Evolutionary conservation across 2,113 vertebrate genomes (phyloP).

Genomic region (Podarcis muralis): DNA sequence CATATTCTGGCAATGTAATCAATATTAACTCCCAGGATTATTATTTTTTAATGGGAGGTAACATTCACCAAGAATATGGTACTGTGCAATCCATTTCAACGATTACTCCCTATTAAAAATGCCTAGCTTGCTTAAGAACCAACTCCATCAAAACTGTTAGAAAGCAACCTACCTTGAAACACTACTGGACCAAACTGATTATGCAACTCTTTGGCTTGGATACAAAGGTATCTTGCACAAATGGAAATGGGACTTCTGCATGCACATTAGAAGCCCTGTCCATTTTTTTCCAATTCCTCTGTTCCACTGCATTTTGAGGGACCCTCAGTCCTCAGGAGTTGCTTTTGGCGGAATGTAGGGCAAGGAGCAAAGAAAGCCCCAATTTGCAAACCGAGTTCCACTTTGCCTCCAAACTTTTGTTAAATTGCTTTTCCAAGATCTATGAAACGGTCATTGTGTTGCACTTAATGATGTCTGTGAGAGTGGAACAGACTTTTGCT

Average conservation of each 20-base stretch:
- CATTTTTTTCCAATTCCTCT: neutral
- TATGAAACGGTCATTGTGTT: neutral
- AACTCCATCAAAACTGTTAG: neutral
- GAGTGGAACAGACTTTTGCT: too few species aligned
- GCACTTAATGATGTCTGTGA: too few species aligned
- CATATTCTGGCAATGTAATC: neutral
- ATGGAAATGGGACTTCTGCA: neutral
- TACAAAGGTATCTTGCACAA: neutral
- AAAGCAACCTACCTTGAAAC: neutral
- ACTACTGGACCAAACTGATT: neutral
- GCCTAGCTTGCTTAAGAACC: neutral
- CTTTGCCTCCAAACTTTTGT: neutral
- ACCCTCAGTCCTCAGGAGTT: neutral
- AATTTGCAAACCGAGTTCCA: neutral
- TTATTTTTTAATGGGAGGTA: neutral
- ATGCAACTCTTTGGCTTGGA: neutral
- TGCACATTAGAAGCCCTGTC: neutral
- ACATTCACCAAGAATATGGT: neutral
- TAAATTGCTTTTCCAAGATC: conserved; percentile 7
- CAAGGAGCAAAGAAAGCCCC: neutral
- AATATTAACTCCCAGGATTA: neutral
- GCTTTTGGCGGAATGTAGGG: neutral
- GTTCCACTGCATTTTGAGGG: neutral
- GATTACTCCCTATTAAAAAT: neutral
- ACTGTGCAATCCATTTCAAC: neutral